Evolutionary conservation across 2,113 vertebrate genomes (phyloP).

Genomic region (Mesembrinibis cayennensis): DNA sequence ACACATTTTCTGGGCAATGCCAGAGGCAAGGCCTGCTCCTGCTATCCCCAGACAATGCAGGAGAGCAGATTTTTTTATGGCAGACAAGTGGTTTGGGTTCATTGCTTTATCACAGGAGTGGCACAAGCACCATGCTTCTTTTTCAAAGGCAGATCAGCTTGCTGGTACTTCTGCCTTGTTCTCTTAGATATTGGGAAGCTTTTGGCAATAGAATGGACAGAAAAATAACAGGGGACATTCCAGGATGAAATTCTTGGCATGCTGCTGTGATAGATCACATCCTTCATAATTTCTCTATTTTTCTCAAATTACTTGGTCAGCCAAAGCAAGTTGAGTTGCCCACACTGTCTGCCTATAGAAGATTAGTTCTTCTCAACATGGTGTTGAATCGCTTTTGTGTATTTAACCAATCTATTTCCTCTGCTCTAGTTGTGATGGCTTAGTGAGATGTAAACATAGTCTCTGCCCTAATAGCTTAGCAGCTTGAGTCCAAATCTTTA

Average conservation of each 20-base stretch:
- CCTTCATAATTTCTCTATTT: background rate
- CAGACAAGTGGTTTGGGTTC: background rate
- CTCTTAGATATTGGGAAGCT: background rate
- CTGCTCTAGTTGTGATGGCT: background rate
- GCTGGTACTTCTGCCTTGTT: background rate
- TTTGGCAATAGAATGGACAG: background rate
- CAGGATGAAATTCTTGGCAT: background rate
- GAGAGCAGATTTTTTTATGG: background rate
- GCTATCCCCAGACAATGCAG: background rate
- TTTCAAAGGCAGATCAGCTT: background rate
- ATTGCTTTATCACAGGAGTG: background rate
- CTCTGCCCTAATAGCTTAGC: background rate
- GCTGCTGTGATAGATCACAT: background rate
- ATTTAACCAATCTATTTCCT: background rate
- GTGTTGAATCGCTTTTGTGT: background rate
- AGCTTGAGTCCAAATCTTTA: background rate
- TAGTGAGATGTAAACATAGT: background rate
- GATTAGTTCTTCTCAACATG: background rate
- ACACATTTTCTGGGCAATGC: background rate
- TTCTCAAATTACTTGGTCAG: background rate
- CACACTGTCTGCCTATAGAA: background rate
- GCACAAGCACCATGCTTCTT: background rate
- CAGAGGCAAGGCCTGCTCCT: background rate
- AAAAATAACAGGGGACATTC: background rate
- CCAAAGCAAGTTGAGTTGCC: background rate